Conservation (phyloP, 2,888 invertebrate genomes). For the Melieria crassipennis region DNA sequence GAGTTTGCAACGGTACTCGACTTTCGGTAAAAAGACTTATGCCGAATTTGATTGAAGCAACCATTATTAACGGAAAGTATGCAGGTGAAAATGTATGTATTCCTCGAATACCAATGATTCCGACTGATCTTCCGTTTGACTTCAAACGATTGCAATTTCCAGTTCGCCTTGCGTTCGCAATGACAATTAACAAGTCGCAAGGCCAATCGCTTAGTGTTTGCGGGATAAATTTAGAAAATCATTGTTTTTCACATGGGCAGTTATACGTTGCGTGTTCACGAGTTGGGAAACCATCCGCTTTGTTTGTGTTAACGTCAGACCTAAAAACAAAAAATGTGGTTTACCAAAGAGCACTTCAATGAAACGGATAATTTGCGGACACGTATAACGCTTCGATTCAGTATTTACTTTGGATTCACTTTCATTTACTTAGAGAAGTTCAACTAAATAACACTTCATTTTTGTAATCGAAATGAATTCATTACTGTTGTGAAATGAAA, state of each 20-base stretch:
- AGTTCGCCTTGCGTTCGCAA: slow-evolving; percentile 30
- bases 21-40: slow-evolving; percentile 43
- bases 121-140: slow-evolving; percentile 34
- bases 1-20: slow-evolving; percentile 49
- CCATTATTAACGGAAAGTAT: slow-evolving; percentile 34
- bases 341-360: slow-evolving; percentile 33
- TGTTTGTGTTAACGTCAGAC: slow-evolving; percentile 14
- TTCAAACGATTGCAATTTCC: slow-evolving; percentile 38
- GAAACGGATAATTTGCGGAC: no score
- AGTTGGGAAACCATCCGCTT: slow-evolving; percentile 31
- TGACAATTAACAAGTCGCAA: slow-evolving; percentile 40
- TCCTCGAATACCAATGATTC: slow-evolving; percentile 37
- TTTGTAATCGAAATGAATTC: no score
- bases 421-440: no score
- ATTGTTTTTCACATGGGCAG: slow-evolving; percentile 25
- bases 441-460: no score
- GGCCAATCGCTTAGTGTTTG: slow-evolving; percentile 34
- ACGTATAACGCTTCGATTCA: no score
- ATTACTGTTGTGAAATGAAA: no score
- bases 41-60: slow-evolving; percentile 46
- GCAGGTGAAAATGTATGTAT: slow-evolving; percentile 33
- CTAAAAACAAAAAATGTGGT: slow-evolving; percentile 34
- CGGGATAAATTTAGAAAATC: slow-evolving; percentile 30
- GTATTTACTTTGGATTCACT: no score
- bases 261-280: slow-evolving; percentile 36